Evolutionary conservation across 2,113 vertebrate species (phyloP).

Genomic region (Sturnira hondurensis): DNA sequence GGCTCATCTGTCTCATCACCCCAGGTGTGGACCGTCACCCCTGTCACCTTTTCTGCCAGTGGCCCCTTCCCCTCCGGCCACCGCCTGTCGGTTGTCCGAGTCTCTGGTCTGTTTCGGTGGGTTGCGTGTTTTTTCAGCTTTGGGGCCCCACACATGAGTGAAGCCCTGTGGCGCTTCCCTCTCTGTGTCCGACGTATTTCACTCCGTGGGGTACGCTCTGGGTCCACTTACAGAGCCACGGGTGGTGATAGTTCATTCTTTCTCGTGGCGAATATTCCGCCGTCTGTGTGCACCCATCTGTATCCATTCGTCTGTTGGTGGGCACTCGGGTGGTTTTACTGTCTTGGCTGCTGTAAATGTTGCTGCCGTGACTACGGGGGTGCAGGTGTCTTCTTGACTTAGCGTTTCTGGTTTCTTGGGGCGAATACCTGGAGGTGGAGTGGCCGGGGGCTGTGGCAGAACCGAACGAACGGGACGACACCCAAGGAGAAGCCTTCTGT

Average conservation of each 20-base stretch:
- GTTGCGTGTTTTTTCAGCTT: too few species aligned
- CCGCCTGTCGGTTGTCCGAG: fast-evolving
- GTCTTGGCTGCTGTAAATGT: too few species aligned
- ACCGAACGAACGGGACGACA: background rate
- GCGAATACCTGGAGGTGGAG: background rate
- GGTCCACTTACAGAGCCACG: too few species aligned
- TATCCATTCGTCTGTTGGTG: too few species aligned
- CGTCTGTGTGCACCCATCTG: too few species aligned
- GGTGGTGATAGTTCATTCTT: too few species aligned
- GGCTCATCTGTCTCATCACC: fast-evolving
- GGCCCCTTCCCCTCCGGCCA: background rate
- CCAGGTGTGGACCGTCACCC: background rate
- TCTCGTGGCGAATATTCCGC: too few species aligned
- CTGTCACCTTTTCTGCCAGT: background rate
- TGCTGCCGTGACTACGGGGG: too few species aligned
- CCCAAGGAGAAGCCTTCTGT: background rate
- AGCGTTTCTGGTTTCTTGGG: background rate
- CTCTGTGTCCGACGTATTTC: background rate
- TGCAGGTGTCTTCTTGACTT: background rate
- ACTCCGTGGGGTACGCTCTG: too few species aligned
- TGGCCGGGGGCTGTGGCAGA: background rate
- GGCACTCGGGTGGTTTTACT: too few species aligned
- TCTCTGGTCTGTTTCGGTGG: background rate
- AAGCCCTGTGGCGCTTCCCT: background rate
- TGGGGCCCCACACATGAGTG: background rate